Percentiles rank a stretch among this genome's conserved stretches.
These are phyloP conservation scores for Struthio camelus DNA, from an alignment of 2,113 vertebrate species.

Conservation along the genomic window DNA sequence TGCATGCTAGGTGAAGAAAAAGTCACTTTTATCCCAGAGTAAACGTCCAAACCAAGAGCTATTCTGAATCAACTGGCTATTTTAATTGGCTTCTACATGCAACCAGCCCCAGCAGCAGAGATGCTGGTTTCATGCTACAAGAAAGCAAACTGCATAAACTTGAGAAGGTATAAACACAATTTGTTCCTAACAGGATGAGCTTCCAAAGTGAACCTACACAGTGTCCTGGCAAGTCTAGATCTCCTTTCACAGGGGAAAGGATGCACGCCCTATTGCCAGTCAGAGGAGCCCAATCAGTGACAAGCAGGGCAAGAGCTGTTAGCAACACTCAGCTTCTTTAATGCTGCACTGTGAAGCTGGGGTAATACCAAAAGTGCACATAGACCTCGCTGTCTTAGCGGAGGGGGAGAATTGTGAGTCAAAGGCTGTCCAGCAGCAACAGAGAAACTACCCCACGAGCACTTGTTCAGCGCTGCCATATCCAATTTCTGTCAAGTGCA, in stretches of 20 bases:
- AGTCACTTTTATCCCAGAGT: neutral
- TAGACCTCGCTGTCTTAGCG: neutral
- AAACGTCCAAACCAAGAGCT: neutral
- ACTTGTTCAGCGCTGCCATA: slow-evolving; percentile 17
- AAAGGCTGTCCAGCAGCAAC: neutral
- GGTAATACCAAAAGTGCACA: neutral
- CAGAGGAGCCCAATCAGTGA: neutral
- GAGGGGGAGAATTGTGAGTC: neutral
- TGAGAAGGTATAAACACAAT: neutral
- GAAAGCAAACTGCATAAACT: neutral
- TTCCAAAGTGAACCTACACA: neutral
- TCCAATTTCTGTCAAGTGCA: slow-evolving; percentile 34
- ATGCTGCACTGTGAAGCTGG: neutral
- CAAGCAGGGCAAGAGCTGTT: neutral
- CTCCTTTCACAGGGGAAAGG: neutral
- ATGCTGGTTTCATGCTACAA: neutral
- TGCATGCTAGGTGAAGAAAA: neutral
- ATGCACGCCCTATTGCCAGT: neutral
- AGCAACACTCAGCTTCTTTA: neutral
- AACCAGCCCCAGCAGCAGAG: neutral
- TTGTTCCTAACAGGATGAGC: neutral
- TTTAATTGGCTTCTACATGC: neutral
- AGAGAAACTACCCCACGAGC: slow-evolving; percentile 8
- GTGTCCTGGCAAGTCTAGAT: neutral
- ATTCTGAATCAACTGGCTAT: neutral